Evolutionary conservation across 2,113 vertebrate genomes (phyloP).

Genomic region (Clarias macrocephalus): DNA sequence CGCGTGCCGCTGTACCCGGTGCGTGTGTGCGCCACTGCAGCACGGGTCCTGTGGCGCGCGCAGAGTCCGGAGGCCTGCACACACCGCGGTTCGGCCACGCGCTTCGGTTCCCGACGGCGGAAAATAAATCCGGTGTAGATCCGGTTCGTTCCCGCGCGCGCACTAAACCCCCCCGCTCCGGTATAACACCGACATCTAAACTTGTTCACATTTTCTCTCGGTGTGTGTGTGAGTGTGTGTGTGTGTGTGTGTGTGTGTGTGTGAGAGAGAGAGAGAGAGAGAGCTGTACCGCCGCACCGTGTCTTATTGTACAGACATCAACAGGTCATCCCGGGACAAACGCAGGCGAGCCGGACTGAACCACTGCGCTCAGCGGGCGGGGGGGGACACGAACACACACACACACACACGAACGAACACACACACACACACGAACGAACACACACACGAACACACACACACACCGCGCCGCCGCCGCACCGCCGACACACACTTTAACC

Average conservation of each 20-base stretch:
- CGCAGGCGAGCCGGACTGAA: conserved; percentile 78
- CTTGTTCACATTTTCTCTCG: conserved; percentile 4
- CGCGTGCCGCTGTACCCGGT: background rate
- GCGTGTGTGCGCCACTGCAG: conserved; percentile 21
- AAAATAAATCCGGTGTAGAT: background rate
- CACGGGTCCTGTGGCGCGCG: conserved; percentile 43
- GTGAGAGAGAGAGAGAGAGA: background rate
- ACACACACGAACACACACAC: background rate
- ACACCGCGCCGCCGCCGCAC: no score
- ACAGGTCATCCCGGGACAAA: conserved; percentile 83
- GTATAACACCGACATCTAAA: background rate
- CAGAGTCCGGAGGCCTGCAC: conserved; percentile 52
- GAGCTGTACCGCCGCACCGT: conserved; percentile 67
- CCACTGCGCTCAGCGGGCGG: conserved; percentile 50
- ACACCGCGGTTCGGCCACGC: conserved; percentile 65
- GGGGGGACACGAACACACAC: background rate
- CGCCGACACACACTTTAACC: no score
- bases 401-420: no score
- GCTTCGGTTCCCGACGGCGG: conserved; percentile 39
- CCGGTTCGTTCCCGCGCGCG: background rate
- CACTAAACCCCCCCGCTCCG: background rate
- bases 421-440: no score
- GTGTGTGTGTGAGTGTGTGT: background rate
- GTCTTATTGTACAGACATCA: conserved; percentile 79
- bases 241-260: background rate